These are phyloP conservation scores for Ptychadena robeensis DNA, from an alignment of 2,797 vertebrate genomes.

Conservation along the genomic window DNA sequence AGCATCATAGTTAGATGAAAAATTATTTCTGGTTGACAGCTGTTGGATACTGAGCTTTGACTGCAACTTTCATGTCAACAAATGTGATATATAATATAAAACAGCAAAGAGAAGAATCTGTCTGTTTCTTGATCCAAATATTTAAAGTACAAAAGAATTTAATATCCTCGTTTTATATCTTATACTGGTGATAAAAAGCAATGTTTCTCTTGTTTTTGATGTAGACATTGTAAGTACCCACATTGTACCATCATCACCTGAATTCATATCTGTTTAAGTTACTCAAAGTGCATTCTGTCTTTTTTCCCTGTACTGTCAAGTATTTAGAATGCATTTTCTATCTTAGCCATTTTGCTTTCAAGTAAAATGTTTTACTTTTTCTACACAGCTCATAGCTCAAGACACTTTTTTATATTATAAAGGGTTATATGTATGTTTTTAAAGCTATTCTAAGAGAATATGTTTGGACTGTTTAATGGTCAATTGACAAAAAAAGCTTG, in stretches of 20 bases:
- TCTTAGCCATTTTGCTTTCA: no score
- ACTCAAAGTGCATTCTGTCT: slow-evolving; percentile 2
- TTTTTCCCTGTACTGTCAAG: slow-evolving; percentile 29
- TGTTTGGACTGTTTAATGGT: no score
- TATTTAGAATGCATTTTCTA: slow-evolving; percentile 41
- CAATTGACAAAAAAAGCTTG: no score
- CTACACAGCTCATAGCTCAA: no score
- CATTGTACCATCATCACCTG: background rate
- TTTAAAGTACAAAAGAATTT: background rate
- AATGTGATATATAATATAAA: no score
- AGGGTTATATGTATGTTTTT: no score
- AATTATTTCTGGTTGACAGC: slow-evolving; percentile 1
- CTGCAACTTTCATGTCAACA: no score
- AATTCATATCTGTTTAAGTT: background rate
- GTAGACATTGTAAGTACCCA: background rate
- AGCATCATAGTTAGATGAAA: background rate
- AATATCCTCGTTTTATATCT: background rate
- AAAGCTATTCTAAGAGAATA: no score
- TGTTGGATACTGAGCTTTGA: background rate
- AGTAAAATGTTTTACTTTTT: no score
- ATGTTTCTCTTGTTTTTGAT: background rate
- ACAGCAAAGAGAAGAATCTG: no score
- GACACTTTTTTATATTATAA: no score
- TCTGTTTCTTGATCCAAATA: no score
- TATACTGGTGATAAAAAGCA: background rate